Evolutionary conservation across 2,797 vertebrate species (phyloP).

Genomic region (Danionella dracula): DNA sequence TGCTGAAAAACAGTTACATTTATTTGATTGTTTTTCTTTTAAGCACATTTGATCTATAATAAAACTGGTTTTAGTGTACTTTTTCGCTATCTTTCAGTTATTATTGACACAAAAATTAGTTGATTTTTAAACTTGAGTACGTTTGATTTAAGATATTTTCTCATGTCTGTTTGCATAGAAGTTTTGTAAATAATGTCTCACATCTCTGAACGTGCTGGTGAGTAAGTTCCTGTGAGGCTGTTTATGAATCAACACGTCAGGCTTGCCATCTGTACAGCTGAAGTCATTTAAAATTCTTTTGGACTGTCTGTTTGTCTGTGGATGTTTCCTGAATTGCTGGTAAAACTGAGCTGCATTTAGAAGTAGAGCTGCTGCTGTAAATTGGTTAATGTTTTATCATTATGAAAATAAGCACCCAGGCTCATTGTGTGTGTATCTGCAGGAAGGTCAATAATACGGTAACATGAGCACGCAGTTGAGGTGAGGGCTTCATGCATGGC

Average conservation of each 20-base stretch:
- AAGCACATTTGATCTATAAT: too few relatives aligned
- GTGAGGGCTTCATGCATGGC: constrained; percentile 15
- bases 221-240: neutral
- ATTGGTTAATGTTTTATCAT: constrained; percentile 40
- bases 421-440: constrained; percentile 17
- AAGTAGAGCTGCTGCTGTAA: constrained; percentile 25
- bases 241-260: neutral
- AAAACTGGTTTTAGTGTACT: too few relatives aligned
- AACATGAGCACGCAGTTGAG: neutral
- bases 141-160: too few relatives aligned
- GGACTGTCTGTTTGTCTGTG: neutral
- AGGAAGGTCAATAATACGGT: constrained; percentile 14
- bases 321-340: neutral
- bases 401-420: constrained; percentile 55
- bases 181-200: neutral
- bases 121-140: too few relatives aligned
- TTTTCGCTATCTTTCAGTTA: too few relatives aligned
- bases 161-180: neutral
- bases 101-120: too few relatives aligned
- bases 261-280: neutral
- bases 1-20: too few relatives aligned
- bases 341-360: neutral
- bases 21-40: too few relatives aligned
- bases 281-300: constrained; percentile 1
- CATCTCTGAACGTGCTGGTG: neutral